Percentiles rank a stretch among this genome's conserved stretches.
Evolutionary conservation across 2,888 invertebrate species (phyloP).

Genomic region (Cephus rjabovi): DNA sequence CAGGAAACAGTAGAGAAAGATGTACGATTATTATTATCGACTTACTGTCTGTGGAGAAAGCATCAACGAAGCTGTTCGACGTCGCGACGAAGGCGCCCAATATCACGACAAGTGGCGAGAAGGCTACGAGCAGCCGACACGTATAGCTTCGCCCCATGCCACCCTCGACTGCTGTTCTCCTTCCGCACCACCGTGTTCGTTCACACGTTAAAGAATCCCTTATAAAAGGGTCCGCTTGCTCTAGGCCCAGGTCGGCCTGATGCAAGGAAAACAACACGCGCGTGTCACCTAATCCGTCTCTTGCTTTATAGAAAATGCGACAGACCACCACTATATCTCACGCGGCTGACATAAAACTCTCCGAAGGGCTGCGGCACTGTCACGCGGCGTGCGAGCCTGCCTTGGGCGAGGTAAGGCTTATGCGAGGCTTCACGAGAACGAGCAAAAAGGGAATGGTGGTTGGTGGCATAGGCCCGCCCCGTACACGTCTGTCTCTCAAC

Average conservation of each 20-base stretch:
- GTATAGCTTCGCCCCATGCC: slow-evolving; percentile 54
- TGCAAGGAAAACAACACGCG: neutral
- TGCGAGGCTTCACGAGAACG: slow-evolving; percentile 1
- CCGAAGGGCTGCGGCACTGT: neutral
- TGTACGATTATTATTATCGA: slow-evolving; percentile 9
- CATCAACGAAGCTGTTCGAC: slow-evolving; percentile 21
- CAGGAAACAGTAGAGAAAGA: neutral
- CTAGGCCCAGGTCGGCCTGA: neutral
- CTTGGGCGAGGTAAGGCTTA: neutral
- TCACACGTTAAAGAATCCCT: neutral
- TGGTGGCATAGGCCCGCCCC: slow-evolving; percentile 9
- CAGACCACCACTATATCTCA: neutral
- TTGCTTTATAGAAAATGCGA: neutral
- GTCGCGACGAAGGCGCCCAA: slow-evolving; percentile 31
- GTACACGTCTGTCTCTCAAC: slow-evolving; percentile 8
- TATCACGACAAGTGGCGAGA: slow-evolving; percentile 40
- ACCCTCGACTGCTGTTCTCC: slow-evolving; percentile 41
- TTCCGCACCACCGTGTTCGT: slow-evolving; percentile 28
- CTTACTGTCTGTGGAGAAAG: slow-evolving; percentile 47
- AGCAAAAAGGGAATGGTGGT: neutral
- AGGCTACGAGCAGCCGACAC: slow-evolving; percentile 44
- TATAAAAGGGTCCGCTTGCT: neutral
- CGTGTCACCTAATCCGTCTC: neutral
- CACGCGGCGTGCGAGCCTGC: neutral
- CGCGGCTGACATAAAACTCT: neutral